Conservation (phyloP, 1,140 invertebrate species). For the Anagrus nilaparvatae region DNA sequence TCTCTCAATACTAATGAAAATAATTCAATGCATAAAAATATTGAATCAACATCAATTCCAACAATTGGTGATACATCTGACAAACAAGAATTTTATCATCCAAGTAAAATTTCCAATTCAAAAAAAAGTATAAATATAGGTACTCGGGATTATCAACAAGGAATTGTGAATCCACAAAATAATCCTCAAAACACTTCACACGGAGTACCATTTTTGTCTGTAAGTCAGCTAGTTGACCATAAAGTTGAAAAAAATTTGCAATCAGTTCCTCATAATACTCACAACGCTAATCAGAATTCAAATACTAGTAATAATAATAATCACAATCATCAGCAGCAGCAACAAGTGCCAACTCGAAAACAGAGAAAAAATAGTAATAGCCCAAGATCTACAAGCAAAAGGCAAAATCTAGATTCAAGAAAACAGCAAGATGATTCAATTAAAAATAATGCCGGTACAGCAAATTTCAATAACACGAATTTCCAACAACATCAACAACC, state of each 20-base stretch:
- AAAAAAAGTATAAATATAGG: conserved; percentile 24
- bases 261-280: conserved; percentile 21
- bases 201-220: conserved; percentile 47
- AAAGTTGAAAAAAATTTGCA: conserved; percentile 40
- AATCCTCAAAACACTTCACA: conserved; percentile 27
- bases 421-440: conserved; percentile 32
- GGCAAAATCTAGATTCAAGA: conserved; percentile 36
- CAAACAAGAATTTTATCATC: conserved; percentile 19
- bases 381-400: conserved; percentile 30
- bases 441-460: conserved; percentile 17
- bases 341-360: conserved; percentile 13
- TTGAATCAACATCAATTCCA: conserved; percentile 43
- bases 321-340: conserved; percentile 15
- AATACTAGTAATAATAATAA: conserved; percentile 19
- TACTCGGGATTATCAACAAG: conserved; percentile 31
- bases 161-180: conserved; percentile 30
- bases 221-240: conserved; percentile 55
- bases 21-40: conserved; percentile 26
- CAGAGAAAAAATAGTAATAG: conserved; percentile 33
- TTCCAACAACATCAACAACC: conserved; percentile 30
- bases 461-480: conserved; percentile 27
- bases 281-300: conserved; percentile 19
- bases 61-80: conserved; percentile 45
- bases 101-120: conserved; percentile 35
- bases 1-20: conserved; percentile 37